Conservation (phyloP, 2,888 invertebrate genomes). For the Conops quadrifasciatus region DNA sequence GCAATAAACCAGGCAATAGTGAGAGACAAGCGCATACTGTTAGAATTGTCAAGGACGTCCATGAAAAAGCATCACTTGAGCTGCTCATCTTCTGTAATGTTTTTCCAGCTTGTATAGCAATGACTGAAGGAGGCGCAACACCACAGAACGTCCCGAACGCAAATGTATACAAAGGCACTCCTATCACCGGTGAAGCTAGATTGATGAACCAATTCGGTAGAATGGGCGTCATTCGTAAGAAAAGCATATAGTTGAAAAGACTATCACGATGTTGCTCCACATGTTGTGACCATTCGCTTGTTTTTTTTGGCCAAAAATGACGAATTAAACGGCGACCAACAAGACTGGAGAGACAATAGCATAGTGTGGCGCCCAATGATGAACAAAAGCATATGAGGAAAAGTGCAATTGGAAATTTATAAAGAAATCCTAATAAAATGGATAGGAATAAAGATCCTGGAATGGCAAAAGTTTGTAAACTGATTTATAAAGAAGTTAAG, state of each 20-base stretch:
- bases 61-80: constrained; percentile 86
- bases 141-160: constrained; percentile 96
- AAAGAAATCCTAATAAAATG: constrained; percentile 95
- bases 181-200: constrained; percentile 94
- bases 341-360: constrained; percentile 91
- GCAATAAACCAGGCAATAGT: constrained; percentile 86
- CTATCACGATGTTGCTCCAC: constrained; percentile 88
- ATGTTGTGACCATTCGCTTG: constrained; percentile 83
- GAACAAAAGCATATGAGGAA: constrained; percentile 92
- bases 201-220: constrained; percentile 95
- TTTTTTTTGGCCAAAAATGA: constrained; percentile 88
- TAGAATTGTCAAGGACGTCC: constrained; percentile 83
- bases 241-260: constrained; percentile 94
- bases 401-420: constrained; percentile 91
- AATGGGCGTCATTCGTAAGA: constrained; percentile 95
- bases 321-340: constrained; percentile 86
- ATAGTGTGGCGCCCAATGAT: constrained; percentile 93
- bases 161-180: constrained; percentile 92
- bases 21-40: constrained; percentile 83
- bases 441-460: constrained; percentile 98
- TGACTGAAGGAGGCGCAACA: constrained; percentile 95
- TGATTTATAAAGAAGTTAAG: constrained; percentile 64
- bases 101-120: constrained; percentile 97
- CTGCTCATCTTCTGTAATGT: constrained; percentile 93
- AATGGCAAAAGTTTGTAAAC: constrained; percentile 98